A percentile compares a stretch with the other conserved stretches of the same genome.
Evolutionary conservation across 1,140 invertebrate species (phyloP).

Genomic region (Drosophila pallidifrons): DNA sequence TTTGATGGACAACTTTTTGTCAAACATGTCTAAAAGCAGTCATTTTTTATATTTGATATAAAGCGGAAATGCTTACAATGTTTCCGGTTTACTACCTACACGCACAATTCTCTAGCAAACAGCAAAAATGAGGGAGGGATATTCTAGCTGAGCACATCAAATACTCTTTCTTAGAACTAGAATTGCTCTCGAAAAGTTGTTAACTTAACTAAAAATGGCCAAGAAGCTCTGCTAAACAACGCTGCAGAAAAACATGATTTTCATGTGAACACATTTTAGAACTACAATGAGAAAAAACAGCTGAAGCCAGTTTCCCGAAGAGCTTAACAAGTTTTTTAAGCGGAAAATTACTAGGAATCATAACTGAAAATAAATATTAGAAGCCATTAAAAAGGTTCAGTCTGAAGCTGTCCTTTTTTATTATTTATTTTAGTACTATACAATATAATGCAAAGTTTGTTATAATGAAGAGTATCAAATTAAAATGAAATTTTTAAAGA

Average conservation of each 20-base stretch:
- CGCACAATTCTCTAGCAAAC: constrained; percentile 32
- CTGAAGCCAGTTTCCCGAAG: not conserved
- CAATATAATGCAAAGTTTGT: too few relatives aligned
- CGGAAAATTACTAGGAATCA: not conserved
- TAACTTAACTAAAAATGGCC: not conserved
- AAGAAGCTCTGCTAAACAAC: not conserved
- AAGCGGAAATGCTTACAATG: constrained; percentile 74
- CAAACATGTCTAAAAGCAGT: constrained; percentile 80
- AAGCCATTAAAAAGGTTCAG: too few relatives aligned
- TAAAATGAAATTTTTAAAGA: too few relatives aligned
- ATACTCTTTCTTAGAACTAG: not conserved
- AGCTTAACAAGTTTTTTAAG: not conserved
- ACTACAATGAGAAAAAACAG: not conserved
- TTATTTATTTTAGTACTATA: too few relatives aligned
- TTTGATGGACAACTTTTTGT: constrained; percentile 77
- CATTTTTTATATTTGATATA: constrained; percentile 80
- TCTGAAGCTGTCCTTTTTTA: too few relatives aligned
- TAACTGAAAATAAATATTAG: not conserved
- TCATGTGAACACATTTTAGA: not conserved
- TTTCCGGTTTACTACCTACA: constrained; percentile 75
- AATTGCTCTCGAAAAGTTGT: not conserved
- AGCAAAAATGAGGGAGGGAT: not conserved
- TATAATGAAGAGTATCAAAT: too few relatives aligned
- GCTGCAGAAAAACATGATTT: not conserved
- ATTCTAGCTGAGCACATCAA: not conserved